Evolutionary conservation across 2,113 vertebrate genomes (phyloP).

Genomic region (Sterrhoptilus dennistouni): DNA sequence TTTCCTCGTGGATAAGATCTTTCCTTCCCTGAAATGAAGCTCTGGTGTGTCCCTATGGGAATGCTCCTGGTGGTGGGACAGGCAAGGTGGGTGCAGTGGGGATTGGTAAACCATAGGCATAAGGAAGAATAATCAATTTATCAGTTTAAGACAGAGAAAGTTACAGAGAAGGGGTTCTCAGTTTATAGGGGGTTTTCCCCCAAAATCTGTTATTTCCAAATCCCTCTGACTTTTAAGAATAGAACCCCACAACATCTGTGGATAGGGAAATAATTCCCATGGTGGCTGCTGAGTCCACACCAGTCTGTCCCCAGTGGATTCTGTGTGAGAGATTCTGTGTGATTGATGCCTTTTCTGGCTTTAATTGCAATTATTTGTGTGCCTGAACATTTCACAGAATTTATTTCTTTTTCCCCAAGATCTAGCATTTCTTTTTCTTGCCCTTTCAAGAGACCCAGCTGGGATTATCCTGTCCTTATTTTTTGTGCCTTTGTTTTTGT

Average conservation of each 20-base stretch:
- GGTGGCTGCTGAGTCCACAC: not conserved
- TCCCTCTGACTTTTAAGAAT: not conserved
- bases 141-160: not conserved
- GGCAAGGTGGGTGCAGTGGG: not conserved
- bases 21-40: not conserved
- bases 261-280: not conserved
- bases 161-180: fast-evolving
- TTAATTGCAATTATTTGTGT: not conserved
- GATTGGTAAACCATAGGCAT: not conserved
- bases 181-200: not conserved
- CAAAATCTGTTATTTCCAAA: not conserved
- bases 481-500: not conserved
- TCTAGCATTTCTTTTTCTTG: not conserved
- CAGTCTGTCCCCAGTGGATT: not conserved
- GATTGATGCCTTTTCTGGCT: not conserved
- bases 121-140: not conserved
- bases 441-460: not conserved
- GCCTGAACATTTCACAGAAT: not conserved
- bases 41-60: not conserved
- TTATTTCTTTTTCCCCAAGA: not conserved
- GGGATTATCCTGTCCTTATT: not conserved
- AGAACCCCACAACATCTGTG: not conserved
- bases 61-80: not conserved
- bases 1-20: not conserved
- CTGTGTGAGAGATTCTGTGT: not conserved